Evolutionary conservation across 2,113 vertebrate species (phyloP).

Genomic region (Tachuris rubrigastra): DNA sequence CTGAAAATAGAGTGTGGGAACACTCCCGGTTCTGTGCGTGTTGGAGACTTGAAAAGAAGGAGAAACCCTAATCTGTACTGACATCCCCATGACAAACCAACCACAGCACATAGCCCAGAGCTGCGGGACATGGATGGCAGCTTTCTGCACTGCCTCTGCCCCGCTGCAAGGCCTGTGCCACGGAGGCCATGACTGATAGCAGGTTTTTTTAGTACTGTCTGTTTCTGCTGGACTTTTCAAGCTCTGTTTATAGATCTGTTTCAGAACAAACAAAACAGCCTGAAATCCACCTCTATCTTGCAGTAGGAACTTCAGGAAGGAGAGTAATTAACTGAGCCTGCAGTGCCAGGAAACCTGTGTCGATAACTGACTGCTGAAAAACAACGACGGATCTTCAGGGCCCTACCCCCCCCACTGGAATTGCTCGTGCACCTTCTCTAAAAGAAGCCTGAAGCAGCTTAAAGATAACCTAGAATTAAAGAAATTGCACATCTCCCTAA

Average conservation of each 20-base stretch:
- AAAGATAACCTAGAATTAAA: constrained; percentile 15
- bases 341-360: not conserved
- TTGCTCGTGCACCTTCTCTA: not conserved
- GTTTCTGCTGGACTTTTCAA: not conserved
- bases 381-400: not conserved
- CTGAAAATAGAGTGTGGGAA: constrained; percentile 7
- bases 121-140: not conserved
- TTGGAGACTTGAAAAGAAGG: not conserved
- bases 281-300: not conserved
- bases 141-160: not conserved
- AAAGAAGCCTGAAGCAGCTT: not conserved
- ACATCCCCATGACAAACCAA: not conserved
- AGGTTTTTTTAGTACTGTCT: fast-evolving
- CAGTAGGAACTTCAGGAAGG: not conserved
- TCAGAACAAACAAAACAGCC: not conserved
- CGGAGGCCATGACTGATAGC: fast-evolving
- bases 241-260: not conserved
- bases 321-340: not conserved
- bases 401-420: not conserved
- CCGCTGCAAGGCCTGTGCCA: not conserved
- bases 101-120: not conserved
- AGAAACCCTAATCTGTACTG: not conserved
- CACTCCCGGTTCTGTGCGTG: not conserved
- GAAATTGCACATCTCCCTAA: not conserved
- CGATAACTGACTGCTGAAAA: not conserved